phyloP scores from a whole-genome alignment of 2,113 vertebrate genomes.

The Excalfactoria chinensis region DNA sequence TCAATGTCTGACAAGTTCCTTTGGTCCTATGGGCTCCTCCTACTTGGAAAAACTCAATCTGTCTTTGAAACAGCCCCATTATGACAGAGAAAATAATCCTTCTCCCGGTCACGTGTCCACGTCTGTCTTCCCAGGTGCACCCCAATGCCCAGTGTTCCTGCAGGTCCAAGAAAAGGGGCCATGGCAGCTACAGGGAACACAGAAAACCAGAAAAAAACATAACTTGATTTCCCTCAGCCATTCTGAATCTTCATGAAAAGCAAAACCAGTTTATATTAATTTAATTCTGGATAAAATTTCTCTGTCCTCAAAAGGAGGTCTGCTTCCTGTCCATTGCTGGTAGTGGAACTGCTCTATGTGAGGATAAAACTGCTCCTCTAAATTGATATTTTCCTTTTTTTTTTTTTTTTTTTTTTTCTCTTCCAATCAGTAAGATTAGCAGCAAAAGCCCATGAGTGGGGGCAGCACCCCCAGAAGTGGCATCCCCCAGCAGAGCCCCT shows the following conservation, averaged over 20 bases:
- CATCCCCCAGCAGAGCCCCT: not conserved
- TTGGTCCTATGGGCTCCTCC: not conserved
- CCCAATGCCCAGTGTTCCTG: not conserved
- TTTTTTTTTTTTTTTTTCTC: not conserved
- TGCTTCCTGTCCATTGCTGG: not conserved
- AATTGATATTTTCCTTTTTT: not conserved
- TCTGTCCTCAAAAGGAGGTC: not conserved
- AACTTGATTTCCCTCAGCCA: not conserved
- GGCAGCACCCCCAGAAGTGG: no score
- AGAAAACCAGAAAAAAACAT: not conserved
- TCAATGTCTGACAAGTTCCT: not conserved
- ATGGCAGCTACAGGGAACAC: not conserved
- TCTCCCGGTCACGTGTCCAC: not conserved
- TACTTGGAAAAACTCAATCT: not conserved
- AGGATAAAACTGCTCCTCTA: not conserved
- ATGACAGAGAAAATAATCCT: not conserved
- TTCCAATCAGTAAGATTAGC: not conserved
- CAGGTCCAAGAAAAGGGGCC: not conserved
- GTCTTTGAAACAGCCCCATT: not conserved
- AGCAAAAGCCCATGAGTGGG: accelerated
- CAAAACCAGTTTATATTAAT: not conserved
- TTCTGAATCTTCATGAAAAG: not conserved
- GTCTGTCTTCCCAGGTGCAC: not conserved
- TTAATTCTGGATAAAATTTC: not conserved
- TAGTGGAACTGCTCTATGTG: accelerated